Base-by-base conservation (phyloP, 92 coral and sea anemone genomes). In the Heliopora coerulea region DNA sequence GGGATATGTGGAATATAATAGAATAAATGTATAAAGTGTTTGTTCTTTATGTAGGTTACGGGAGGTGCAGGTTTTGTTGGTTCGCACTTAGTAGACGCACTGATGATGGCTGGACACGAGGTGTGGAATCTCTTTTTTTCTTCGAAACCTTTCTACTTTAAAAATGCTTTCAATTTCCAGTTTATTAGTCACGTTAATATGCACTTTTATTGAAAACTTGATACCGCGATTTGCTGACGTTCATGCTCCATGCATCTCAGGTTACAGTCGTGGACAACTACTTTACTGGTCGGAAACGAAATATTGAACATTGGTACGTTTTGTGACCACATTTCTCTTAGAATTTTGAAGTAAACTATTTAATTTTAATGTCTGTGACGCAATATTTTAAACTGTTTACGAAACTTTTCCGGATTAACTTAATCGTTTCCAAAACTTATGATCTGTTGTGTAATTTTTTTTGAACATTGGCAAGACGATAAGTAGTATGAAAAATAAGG, bases 61-160 rank as follows among this genome's bases (percentile, higher is more conserved):
- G 97, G 97, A 48, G 97, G 97, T 11, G 96, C 97, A 33, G 97
- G 97, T n/a, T 92, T 92, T 73, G 97, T 92, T 0, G 97, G 97
- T 15, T 92, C 97, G 21, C 97, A 92, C 67, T 81, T 92, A 58
- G 80, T 86, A 41, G 97, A 92, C 86, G 92, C 96, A 17, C 78
- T 92, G 48, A 79, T 92, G 84, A 89, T 92, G 86, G 91, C 89
- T 23, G 96, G 97, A 42, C 97, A 92, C 62, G 97, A 92, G 96
- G 97, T 92, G 29, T 30, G 21, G 33, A 56, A 56, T 2, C 61
- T 30, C 29, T 56, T 3, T 23, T 14, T 56, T 56, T 17, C n/a
- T 17, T 12, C 61, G 3, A 1, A 46, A 46, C 15, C 2, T 46
- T 37, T 37, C 42, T 46, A 15, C 3, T 46, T 8, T 46, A n/a